Base-by-base conservation (phyloP, 2,797 vertebrate genomes). In the Menidia menidia region DNA sequence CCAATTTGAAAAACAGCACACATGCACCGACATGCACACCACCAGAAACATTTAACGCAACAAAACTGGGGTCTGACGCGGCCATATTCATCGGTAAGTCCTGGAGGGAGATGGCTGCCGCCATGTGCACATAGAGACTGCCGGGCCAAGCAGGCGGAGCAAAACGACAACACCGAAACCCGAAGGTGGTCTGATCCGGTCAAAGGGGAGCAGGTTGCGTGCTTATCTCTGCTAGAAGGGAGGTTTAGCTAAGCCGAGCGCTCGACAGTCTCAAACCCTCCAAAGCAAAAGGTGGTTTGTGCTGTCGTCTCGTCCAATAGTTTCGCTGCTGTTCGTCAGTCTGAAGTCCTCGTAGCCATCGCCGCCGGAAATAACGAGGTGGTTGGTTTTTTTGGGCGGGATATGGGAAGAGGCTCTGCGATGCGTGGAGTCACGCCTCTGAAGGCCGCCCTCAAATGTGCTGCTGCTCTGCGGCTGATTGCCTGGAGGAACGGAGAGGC, bases 261-360 rank as follows among this genome's bases (percentile, higher is more conserved):
- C n/a, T 54, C 1, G 1, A 65, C 42, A 9, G 84, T 67, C 67
- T 98, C 95, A 98, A 73, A 97, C 96, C 85, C 95, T 94, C 98
- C 98, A 99, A 8, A 99, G 95, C 72, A 99, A 94, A 71, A 99
- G 95, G 78, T 98, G 98, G 92, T 99, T 99, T 82, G 98, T 99
- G 87, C 97, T 98, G 93, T 99, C 98, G 0, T 99, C 98, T 60
- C 98, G 91, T 59, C 98, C 98, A 35, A 98, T 96, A 0, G 97
- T 97, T 92, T 99, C 98, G 2, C 97, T 98, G 95, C 97, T 98
- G 87, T 93, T 92, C 83, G 96, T 97, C 84, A 99, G 95, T 51
- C 97, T 93, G 92, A 99, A 99, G 86, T 99, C 98, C 91, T 99
- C 98, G 2, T 98, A 99, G 50, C 98, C 98, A 0, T 98, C 98